Evolutionary conservation across 1,140 invertebrate species (phyloP).

Genomic region (Orussus abietinus): DNA sequence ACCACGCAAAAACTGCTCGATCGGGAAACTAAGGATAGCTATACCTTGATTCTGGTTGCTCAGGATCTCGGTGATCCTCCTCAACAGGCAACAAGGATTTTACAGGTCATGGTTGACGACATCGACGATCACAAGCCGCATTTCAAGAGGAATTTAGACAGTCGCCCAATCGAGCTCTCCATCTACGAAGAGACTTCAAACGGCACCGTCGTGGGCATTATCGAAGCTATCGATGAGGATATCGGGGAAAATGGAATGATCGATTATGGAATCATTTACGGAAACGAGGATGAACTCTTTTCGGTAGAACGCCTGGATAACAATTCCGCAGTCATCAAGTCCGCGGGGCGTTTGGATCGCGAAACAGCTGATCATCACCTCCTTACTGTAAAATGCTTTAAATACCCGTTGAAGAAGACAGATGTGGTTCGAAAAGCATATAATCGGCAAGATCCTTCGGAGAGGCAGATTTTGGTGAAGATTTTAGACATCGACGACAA

Average conservation of each 20-base stretch:
- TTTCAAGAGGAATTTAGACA: conserved; percentile 67
- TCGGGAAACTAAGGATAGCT: conserved; percentile 66
- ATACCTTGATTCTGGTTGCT: conserved; percentile 71
- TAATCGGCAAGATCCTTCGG: conserved; percentile 66
- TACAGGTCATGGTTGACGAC: conserved; percentile 68
- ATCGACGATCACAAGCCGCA: conserved; percentile 77
- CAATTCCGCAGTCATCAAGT: conserved; percentile 62
- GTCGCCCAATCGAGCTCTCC: conserved; percentile 60
- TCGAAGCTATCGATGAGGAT: conserved; percentile 71
- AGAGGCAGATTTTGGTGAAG: conserved; percentile 64
- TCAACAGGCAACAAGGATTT: conserved; percentile 68
- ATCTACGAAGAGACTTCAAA: conserved; percentile 64
- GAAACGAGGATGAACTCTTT: conserved; percentile 68
- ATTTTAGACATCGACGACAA: conserved; percentile 74
- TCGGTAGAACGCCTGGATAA: conserved; percentile 61
- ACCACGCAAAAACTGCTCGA: conserved; percentile 66
- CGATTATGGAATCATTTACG: conserved; percentile 70
- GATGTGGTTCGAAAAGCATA: conserved; percentile 56
- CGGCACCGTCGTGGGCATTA: conserved; percentile 62
- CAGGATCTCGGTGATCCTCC: conserved; percentile 71
- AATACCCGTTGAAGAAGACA: conserved; percentile 50
- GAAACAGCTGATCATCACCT: conserved; percentile 60
- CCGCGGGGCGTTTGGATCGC: conserved; percentile 63
- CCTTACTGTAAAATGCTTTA: conserved; percentile 70
- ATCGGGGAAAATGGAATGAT: conserved; percentile 72